Evolutionary conservation across 2,888 invertebrate genomes (phyloP).

Genomic region (Trichacis sp.): DNA sequence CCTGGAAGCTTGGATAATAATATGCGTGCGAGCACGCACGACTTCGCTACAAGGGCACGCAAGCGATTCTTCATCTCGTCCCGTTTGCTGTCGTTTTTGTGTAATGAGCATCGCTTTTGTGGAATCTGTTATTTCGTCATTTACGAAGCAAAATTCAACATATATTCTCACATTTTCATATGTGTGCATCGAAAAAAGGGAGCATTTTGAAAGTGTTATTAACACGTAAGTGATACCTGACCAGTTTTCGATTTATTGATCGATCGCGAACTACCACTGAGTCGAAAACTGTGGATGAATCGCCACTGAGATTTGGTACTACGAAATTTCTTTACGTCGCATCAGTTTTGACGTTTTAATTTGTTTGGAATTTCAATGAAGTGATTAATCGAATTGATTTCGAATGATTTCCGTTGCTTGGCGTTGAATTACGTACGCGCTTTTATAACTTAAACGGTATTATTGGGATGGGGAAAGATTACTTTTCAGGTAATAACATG

Average conservation of each 20-base stretch:
- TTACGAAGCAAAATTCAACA: constrained; percentile 51
- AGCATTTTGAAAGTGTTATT: constrained; percentile 56
- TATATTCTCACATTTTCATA: constrained; percentile 9
- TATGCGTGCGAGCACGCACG: constrained; percentile 4
- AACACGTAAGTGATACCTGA: constrained; percentile 58
- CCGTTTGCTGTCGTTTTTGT: constrained; percentile 5
- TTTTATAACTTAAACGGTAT: too few relatives aligned
- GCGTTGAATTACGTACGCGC: too few relatives aligned
- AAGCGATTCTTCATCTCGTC: constrained; percentile 7
- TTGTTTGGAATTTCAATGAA: too few relatives aligned
- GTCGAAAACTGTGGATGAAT: constrained; percentile 22
- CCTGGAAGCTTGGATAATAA: constrained; percentile 26
- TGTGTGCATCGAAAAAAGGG: constrained; percentile 21
- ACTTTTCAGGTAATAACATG: constrained; percentile 5
- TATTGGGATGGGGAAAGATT: too few relatives aligned
- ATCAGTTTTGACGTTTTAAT: neutral
- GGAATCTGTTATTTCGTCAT: constrained; percentile 54
- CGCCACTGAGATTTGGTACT: constrained; percentile 7
- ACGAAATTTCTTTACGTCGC: neutral
- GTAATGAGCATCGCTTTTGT: constrained; percentile 52
- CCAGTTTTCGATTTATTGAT: constrained; percentile 60
- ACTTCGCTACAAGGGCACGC: too few relatives aligned
- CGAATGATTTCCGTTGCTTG: too few relatives aligned
- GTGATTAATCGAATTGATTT: too few relatives aligned
- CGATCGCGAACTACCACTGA: constrained; percentile 50